Base-by-base conservation (phyloP, 2,113 vertebrate species). In the Dipodomys ordii region DNA sequence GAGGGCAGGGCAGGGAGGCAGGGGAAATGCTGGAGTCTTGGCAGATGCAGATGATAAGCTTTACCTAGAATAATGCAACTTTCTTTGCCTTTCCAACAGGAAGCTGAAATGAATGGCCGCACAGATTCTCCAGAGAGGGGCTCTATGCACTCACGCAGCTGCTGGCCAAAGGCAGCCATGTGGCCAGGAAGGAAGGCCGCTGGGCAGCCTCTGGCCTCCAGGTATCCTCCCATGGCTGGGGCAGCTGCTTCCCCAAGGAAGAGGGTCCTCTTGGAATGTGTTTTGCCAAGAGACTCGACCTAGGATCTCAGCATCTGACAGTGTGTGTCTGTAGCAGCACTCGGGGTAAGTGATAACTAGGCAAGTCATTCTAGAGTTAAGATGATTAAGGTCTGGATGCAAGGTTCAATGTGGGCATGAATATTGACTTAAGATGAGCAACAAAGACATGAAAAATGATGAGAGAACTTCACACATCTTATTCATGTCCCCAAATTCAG, bases 1-100 rank as follows among this genome's bases (percentile, higher is more conserved):
- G 97, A 94, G 93, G 94, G 92, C 20, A 10, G 64, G 82, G 64
- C 76, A 39, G 76, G 93, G 91, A 76, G 95, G 96, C 96, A 91
- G 96, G 96, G 97, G 94, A 90, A 94, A 53, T 83, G 79, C 20
- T 27, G 12, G 88, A 74, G 20, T 81, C 93, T 87, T n/a, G 97
- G 98, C 98, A 98, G 96, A 98, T 92, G 97, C 86, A 0, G 94
- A 57, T 28, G 94, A 95, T 96, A 84, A 92, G 96, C 92, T 95
- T 35, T 76, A 95, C 95, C 95, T 97, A 68, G 60, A 93, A 95
- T 97, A 97, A 98, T 92, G 92, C 93, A 77, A 96, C 94, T 95
- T 96, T 98, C 97, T 95, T 93, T 92, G 82, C 95, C 89, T 92
- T 91, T 71, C 73, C 76, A 28, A 88, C 74, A 84, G 82, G 27